Evolutionary conservation across 2,113 vertebrate species (phyloP).

Genomic region (Otus sunia): DNA sequence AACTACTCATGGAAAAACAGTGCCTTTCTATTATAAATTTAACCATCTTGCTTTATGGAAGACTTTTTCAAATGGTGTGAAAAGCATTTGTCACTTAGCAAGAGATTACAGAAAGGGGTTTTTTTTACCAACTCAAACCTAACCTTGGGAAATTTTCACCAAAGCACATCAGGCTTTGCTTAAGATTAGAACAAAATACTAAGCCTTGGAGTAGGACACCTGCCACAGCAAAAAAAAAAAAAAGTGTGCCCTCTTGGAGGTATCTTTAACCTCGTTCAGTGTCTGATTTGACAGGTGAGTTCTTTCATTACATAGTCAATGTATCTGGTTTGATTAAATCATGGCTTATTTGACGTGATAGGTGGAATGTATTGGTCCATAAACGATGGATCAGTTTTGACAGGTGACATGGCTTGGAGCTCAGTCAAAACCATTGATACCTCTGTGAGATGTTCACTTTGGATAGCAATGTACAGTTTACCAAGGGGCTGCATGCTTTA

Average conservation of each 20-base stretch:
- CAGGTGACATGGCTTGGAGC: slow-evolving; percentile 7
- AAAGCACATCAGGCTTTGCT: neutral
- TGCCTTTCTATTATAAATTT: neutral
- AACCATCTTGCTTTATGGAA: neutral
- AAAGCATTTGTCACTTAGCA: neutral
- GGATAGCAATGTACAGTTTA: neutral
- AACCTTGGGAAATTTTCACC: neutral
- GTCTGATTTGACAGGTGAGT: neutral
- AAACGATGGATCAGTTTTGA: slow-evolving; percentile 30
- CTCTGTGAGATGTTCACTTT: neutral
- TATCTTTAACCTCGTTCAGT: neutral
- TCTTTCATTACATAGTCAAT: neutral
- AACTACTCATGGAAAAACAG: neutral
- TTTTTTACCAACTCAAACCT: neutral
- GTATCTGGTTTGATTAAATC: slow-evolving; percentile 9
- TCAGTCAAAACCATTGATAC: neutral
- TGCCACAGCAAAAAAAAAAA: neutral
- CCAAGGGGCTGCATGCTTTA: neutral
- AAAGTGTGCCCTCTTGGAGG: neutral
- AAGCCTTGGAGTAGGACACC: neutral
- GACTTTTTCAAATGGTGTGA: neutral
- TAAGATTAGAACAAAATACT: neutral
- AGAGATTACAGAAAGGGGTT: neutral
- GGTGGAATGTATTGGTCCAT: neutral
- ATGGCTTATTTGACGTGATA: slow-evolving; percentile 42